Conservation (phyloP, 2,888 invertebrate species). For the Erebia aethiops region DNA sequence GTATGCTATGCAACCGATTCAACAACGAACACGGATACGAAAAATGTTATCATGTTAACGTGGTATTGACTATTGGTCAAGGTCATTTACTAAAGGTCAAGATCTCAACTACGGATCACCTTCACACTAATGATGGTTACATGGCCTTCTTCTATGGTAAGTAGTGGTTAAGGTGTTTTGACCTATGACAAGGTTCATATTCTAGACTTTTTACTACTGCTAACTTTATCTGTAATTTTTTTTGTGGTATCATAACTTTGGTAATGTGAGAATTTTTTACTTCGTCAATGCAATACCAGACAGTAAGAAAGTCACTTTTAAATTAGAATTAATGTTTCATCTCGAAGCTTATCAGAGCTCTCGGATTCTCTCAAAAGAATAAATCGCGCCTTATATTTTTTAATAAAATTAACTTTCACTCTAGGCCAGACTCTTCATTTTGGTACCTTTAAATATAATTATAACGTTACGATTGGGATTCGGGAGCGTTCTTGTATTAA, state of each 20-base stretch:
- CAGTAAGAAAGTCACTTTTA: background rate
- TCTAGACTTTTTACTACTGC: background rate
- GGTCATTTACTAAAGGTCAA: background rate
- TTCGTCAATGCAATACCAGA: background rate
- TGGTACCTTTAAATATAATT: background rate
- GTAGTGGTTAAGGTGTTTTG: background rate
- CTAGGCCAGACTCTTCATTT: background rate
- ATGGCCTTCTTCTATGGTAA: conserved; percentile 6
- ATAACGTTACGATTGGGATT: background rate
- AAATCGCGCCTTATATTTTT: conserved; percentile 7
- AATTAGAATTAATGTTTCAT: conserved; percentile 5
- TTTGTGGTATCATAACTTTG: too few species aligned
- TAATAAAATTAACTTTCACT: conserved; percentile 2
- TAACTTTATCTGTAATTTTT: too few species aligned
- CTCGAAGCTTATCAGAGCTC: background rate
- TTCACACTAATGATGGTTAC: conserved; percentile 12
- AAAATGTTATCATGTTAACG: background rate
- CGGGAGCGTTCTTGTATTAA: background rate
- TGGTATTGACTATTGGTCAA: background rate
- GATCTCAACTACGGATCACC: conserved; percentile 12
- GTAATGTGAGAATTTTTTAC: background rate
- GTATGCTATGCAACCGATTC: background rate
- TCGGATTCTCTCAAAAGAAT: conserved; percentile 5
- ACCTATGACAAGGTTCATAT: background rate
- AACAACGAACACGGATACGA: background rate